Evolutionary conservation across 2,888 invertebrate species (phyloP), one percentile per base, ranked within the genome.

Genomic region (Macrophya annulata): DNA sequence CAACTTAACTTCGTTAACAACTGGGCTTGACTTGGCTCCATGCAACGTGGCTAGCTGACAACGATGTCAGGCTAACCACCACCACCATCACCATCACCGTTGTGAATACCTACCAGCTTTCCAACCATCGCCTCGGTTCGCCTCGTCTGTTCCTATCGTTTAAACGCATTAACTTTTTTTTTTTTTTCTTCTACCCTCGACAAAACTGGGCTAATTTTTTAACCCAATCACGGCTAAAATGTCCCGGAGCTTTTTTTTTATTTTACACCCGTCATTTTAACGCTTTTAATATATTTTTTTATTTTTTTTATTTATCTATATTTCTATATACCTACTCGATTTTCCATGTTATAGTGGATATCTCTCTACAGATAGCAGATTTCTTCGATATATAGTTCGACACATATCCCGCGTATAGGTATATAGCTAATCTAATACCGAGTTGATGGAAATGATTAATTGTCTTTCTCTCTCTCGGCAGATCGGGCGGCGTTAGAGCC

Each of bases 371-470:
- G 55, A n/a, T 1, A 1, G 55, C 21, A 25, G 10, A 45, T n/a
- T 45, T 45, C 72, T 68, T 59, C 51, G 37, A 17, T 43, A n/a
- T 21, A n/a, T 43, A 25, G 40, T 12, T 74, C n/a, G 21, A 3
- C 6, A 9, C 12, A 17, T n/a, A 21, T 37, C 0, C 43, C 12
- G 25, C 12, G 25, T 40, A 12, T 59, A 3, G 17, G 10, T 25
- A 9, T 25, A n/a, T 15, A 40, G 37, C 37, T 48, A 55, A 77
- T 77, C 90, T 89, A 89, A 93, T 93, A 92, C 92, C 92, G 91
- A 91, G 90, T 92, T 93, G 92, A 93, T 93, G 93, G 93, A 93
- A 93, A 93, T 93, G 92, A 93, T 93, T 93, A 93, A 93, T 93
- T 93, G 92, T 93, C 93, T 93, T 77, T 86, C 76, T 86, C 85